Conservation (phyloP, 2,113 vertebrate species). For the Axis porcinus region DNA sequence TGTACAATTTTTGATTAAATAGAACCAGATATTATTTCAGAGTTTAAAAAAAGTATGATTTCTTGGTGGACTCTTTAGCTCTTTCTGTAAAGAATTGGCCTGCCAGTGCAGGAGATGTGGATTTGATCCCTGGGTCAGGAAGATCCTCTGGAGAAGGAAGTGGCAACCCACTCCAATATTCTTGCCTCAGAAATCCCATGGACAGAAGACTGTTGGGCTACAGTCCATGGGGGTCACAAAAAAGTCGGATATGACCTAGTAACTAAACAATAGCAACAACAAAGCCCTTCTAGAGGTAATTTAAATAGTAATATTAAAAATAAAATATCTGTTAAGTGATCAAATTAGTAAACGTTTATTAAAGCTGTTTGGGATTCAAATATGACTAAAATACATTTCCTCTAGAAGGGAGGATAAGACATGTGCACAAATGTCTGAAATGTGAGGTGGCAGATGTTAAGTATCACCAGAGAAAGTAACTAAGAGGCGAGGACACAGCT, state of each 20-base stretch:
- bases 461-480: not conserved
- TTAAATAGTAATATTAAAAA: conserved; percentile 43
- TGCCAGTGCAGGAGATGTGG: not conserved
- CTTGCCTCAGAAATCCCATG: not conserved
- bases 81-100: not conserved
- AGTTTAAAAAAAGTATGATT: conserved; percentile 9
- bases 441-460: not conserved
- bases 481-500: not conserved
- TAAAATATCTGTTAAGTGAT: conserved; percentile 1
- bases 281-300: conserved; percentile 13
- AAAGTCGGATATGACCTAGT: not conserved
- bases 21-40: not conserved
- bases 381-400: conserved; percentile 15
- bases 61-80: not conserved
- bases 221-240: not conserved
- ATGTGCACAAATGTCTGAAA: not conserved
- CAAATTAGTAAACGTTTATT: conserved; percentile 4
- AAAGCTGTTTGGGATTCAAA: not conserved
- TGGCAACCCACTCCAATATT: not conserved
- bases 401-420: not conserved
- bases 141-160: not conserved
- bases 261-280: not conserved
- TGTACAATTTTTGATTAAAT: not conserved
- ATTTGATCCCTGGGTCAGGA: not conserved
- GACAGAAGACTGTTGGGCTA: not conserved